Conservation (phyloP, 1,140 invertebrate species). For the Hirudo medicinalis region DNA sequence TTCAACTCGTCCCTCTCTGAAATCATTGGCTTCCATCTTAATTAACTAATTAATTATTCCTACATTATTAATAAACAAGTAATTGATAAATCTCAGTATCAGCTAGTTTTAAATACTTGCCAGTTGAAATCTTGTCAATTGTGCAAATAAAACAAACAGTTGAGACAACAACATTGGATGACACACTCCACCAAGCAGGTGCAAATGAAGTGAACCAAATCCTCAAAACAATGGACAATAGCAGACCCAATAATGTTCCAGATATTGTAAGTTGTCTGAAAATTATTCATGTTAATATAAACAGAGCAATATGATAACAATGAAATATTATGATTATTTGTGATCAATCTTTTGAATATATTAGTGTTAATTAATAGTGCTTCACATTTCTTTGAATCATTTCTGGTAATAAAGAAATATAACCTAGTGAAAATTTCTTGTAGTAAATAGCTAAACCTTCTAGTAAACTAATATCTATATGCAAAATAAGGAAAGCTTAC, state of each 20-base stretch:
- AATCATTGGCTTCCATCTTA: conserved; percentile 7
- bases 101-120: conserved; percentile 24
- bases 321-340: too few relatives aligned
- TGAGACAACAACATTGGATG: conserved; percentile 32
- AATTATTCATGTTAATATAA: conserved; percentile 20
- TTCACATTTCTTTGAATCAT: not conserved
- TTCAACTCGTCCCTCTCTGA: too few relatives aligned
- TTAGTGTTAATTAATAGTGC: too few relatives aligned
- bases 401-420: not conserved
- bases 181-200: conserved; percentile 36
- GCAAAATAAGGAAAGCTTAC: too few relatives aligned
- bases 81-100: too few relatives aligned
- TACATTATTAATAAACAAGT: too few relatives aligned
- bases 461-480: too few relatives aligned
- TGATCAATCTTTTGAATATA: too few relatives aligned
- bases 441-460: too few relatives aligned
- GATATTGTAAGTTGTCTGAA: conserved; percentile 32
- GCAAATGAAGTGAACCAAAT: conserved; percentile 37
- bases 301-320: too few relatives aligned
- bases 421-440: too few relatives aligned
- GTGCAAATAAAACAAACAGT: conserved; percentile 30
- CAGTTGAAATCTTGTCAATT: conserved; percentile 33
- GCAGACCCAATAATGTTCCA: conserved; percentile 36
- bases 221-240: conserved; percentile 31
- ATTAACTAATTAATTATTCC: not conserved